phyloP scores from a whole-genome alignment of 1,140 invertebrate genomes.

The Phortica variegata region DNA sequence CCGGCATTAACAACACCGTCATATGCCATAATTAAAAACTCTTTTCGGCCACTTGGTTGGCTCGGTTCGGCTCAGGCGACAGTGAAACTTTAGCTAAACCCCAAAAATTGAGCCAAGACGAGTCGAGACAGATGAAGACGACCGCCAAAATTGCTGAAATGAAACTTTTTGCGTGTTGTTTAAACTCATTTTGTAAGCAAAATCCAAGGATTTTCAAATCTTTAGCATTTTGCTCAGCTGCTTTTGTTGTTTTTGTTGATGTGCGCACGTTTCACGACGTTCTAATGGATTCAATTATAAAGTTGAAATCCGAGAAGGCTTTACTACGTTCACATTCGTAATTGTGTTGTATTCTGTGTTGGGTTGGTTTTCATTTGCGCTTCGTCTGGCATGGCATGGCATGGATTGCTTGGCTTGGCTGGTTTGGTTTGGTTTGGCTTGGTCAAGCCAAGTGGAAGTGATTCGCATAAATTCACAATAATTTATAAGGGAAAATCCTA shows the following conservation, averaged over 20 bases:
- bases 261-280: conserved; percentile 48
- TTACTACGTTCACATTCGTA: too few species aligned
- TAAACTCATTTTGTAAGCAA: conserved; percentile 42
- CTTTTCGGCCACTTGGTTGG: conserved; percentile 15
- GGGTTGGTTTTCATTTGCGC: too few species aligned
- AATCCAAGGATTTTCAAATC: not conserved
- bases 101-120: too few species aligned
- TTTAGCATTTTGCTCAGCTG: not conserved
- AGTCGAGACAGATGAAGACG: too few species aligned
- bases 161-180: conserved; percentile 51
- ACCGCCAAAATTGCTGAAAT: too few species aligned
- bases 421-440: conserved; percentile 3
- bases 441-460: conserved; percentile 48
- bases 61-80: conserved; percentile 8
- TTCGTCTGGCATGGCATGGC: too few species aligned
- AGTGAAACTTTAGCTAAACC: not conserved
- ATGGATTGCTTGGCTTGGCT: conserved; percentile 3
- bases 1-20: not conserved
- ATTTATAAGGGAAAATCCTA: conserved; percentile 53
- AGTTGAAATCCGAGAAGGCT: conserved; percentile 49
- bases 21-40: conserved; percentile 43
- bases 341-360: too few species aligned
- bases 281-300: conserved; percentile 55
- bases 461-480: conserved; percentile 54
- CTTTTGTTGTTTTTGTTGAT: conserved; percentile 1